phyloP scores from a whole-genome alignment of 1,140 invertebrate genomes.

The Dreissena polymorpha region DNA sequence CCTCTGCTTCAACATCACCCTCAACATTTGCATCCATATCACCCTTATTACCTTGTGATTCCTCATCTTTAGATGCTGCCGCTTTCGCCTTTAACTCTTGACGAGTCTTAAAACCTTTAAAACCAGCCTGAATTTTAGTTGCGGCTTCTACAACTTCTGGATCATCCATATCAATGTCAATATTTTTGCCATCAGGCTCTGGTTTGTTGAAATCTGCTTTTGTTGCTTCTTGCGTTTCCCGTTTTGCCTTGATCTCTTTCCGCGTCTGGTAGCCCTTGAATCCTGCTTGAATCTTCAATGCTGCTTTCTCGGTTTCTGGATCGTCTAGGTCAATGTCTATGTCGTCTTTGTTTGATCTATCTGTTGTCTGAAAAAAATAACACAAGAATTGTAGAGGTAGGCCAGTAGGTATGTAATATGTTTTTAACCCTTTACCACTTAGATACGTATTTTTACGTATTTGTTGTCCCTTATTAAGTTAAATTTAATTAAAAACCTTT shows the following conservation, averaged over 20 bases:
- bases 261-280: constrained; percentile 69
- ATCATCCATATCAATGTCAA: constrained; percentile 59
- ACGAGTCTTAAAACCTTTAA: constrained; percentile 61
- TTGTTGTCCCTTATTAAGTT: too few relatives aligned
- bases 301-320: constrained; percentile 81
- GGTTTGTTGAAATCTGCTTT: constrained; percentile 22
- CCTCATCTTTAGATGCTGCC: constrained; percentile 18
- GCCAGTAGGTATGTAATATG: too few relatives aligned
- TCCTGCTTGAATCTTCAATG: constrained; percentile 70
- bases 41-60: constrained; percentile 51
- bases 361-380: neutral
- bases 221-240: constrained; percentile 33
- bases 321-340: constrained; percentile 78
- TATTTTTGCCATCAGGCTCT: constrained; percentile 42
- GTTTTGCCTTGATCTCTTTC: constrained; percentile 63
- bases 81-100: constrained; percentile 55
- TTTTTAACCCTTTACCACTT: too few relatives aligned
- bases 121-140: constrained; percentile 71
- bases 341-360: constrained; percentile 49
- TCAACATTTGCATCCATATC: constrained; percentile 63
- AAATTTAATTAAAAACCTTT: too few relatives aligned
- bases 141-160: constrained; percentile 66
- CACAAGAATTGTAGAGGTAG: too few relatives aligned
- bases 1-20: constrained; percentile 60
- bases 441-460: too few relatives aligned